phyloP scores from a whole-genome alignment of 2,113 vertebrate genomes.

The Donacobius atricapilla region DNA sequence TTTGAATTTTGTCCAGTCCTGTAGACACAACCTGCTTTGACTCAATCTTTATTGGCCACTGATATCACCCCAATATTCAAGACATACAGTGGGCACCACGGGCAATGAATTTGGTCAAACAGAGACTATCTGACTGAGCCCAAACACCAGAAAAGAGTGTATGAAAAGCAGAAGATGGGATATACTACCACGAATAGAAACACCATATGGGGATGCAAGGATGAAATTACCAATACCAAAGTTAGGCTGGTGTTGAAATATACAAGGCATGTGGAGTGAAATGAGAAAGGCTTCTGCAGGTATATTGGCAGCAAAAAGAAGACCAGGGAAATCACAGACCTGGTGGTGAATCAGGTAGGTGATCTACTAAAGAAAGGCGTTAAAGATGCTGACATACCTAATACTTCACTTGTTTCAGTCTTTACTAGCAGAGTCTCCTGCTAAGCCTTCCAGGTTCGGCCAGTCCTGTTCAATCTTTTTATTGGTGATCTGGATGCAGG shows the following conservation, averaged over 20 bases:
- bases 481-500: neutral
- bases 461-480: neutral
- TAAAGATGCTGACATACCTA: neutral
- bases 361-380: neutral
- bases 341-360: neutral
- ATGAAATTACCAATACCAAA: neutral
- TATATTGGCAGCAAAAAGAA: neutral
- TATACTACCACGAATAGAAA: neutral
- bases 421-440: neutral
- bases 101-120: neutral
- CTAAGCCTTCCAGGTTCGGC: neutral
- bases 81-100: neutral
- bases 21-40: neutral
- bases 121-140: neutral
- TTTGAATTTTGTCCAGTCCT: neutral
- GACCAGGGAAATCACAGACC: neutral
- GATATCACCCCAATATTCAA: neutral
- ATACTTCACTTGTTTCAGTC: neutral
- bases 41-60: neutral
- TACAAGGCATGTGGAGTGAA: neutral
- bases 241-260: neutral
- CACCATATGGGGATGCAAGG: neutral
- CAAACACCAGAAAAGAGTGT: neutral
- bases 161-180: neutral
- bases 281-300: neutral